Conservation (phyloP, 2,113 vertebrate species). For the Mus spicilegus region DNA sequence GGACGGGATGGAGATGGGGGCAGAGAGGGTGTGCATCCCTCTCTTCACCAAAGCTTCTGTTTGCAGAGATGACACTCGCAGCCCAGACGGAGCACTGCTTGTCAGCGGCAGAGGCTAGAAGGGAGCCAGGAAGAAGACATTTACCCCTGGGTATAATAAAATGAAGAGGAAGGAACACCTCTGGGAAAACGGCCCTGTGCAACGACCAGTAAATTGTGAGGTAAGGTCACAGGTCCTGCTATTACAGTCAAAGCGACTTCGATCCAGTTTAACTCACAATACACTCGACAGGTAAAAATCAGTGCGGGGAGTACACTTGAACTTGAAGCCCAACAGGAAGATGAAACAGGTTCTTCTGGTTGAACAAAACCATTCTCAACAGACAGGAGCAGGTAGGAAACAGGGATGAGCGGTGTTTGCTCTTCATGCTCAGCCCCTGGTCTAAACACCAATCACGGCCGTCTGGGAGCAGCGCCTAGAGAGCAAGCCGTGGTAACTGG, state of each 20-base stretch:
- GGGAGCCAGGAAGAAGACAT: background rate
- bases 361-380: background rate
- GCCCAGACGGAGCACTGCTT: background rate
- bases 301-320: slow-evolving; percentile 61
- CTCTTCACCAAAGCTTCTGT: background rate
- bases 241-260: slow-evolving; percentile 21
- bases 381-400: background rate
- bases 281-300: slow-evolving; percentile 76
- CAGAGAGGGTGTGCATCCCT: background rate
- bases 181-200: background rate
- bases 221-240: background rate
- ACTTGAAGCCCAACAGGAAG: slow-evolving; percentile 74
- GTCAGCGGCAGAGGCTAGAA: background rate
- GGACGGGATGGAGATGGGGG: background rate
- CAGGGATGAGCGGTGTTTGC: background rate
- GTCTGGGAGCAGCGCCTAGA: background rate
- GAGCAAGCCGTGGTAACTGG: background rate
- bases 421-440: slow-evolving; percentile 12
- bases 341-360: slow-evolving; percentile 55
- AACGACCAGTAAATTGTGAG: background rate
- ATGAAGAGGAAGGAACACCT: background rate
- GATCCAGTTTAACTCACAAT: slow-evolving; percentile 70
- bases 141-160: background rate
- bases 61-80: background rate
- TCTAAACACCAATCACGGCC: background rate